Conservation (phyloP, 2,113 vertebrate genomes). For the Aythya baeri region DNA sequence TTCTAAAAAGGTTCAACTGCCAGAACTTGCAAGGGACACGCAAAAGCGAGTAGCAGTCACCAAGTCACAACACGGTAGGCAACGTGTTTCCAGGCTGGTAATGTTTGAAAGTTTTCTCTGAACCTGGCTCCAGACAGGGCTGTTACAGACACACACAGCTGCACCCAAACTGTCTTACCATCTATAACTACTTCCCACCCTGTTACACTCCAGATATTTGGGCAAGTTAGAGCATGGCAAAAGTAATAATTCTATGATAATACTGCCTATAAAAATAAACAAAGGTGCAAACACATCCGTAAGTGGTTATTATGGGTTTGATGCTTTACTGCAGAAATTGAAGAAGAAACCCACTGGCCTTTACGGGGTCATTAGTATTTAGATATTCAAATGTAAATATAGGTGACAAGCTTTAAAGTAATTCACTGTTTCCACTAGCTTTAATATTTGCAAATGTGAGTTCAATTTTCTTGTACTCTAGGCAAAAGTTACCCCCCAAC, state of each 20-base stretch:
- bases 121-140: neutral
- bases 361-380: neutral
- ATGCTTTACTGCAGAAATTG: neutral
- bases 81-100: neutral
- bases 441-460: neutral
- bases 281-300: neutral
- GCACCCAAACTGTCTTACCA: fast-evolving
- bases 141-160: fast-evolving
- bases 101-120: neutral
- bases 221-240: neutral
- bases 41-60: neutral
- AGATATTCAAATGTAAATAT: neutral
- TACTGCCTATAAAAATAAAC: neutral
- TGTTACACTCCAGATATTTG: neutral
- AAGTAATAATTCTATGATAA: neutral
- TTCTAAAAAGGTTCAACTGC: neutral
- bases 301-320: neutral
- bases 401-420: neutral
- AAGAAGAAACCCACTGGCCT: neutral
- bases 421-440: neutral
- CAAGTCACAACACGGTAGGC: neutral
- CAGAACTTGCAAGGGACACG: neutral
- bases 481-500: neutral
- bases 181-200: neutral
- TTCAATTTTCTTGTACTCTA: neutral